These are phyloP conservation scores for Moxostoma hubbsi DNA, from an alignment of 2,797 vertebrate genomes.

Conservation along the genomic window DNA sequence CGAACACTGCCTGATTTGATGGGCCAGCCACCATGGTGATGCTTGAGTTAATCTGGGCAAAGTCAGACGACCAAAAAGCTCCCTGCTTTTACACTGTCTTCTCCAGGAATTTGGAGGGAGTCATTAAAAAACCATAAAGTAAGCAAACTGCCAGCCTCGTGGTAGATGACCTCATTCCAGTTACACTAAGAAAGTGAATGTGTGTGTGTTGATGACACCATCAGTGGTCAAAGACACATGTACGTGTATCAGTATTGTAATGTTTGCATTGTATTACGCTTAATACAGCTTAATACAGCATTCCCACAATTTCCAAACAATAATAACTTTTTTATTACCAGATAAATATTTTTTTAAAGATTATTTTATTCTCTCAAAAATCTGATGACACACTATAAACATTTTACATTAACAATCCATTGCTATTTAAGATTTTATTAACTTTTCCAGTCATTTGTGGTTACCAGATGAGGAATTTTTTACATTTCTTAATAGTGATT, in stretches of 20 bases:
- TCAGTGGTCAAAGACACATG: background rate
- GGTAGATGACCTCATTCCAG: slow-evolving; percentile 40
- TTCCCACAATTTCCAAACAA: too few relatives aligned
- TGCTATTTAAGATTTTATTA: too few relatives aligned
- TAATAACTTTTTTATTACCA: too few relatives aligned
- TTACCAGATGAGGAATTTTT: too few relatives aligned
- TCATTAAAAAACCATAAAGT: slow-evolving; percentile 56
- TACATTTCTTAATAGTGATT: too few relatives aligned
- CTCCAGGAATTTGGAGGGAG: slow-evolving; percentile 49
- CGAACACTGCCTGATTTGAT: slow-evolving; percentile 73
- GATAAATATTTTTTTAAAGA: too few relatives aligned
- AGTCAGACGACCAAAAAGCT: background rate
- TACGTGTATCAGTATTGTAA: background rate
- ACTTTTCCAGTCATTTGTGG: too few relatives aligned
- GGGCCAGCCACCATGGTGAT: slow-evolving; percentile 65
- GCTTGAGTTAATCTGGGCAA: slow-evolving; percentile 47
- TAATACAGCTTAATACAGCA: background rate
- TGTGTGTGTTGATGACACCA: background rate
- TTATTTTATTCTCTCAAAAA: too few relatives aligned
- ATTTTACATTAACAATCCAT: too few relatives aligned
- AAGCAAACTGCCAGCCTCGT: slow-evolving; percentile 20
- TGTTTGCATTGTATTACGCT: background rate
- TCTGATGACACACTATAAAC: too few relatives aligned
- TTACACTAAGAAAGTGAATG: background rate
- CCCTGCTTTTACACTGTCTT: background rate